Conservation (phyloP, 2,113 vertebrate genomes). For the Takifugu flavidus region DNA sequence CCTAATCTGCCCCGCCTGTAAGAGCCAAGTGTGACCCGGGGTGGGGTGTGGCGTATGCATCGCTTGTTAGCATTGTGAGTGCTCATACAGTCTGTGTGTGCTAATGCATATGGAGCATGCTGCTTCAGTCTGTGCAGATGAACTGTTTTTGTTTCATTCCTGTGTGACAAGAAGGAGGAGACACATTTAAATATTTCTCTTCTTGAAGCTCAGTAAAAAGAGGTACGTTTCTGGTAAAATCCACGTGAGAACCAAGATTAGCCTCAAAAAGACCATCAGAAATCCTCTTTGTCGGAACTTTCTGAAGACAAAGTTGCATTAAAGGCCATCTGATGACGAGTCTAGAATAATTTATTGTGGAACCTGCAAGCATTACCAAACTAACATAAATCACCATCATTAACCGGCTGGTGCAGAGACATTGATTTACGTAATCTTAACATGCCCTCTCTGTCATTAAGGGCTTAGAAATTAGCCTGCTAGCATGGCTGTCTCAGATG, state of each 20-base stretch:
- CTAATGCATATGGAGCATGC: background rate
- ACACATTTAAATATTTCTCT: conserved; percentile 15
- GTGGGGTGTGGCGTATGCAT: conserved; percentile 4
- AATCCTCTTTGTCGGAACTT: no score
- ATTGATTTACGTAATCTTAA: background rate
- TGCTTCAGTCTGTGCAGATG: background rate
- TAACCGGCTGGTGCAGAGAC: background rate
- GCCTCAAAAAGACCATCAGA: no score
- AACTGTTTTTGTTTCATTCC: background rate
- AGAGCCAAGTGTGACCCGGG: conserved; percentile 39
- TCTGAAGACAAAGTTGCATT: no score
- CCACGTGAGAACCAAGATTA: no score
- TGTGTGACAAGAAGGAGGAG: conserved; percentile 21
- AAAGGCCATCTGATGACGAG: background rate
- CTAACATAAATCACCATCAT: background rate
- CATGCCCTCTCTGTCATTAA: conserved; percentile 15
- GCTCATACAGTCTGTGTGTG: background rate
- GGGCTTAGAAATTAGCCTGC: conserved; percentile 7
- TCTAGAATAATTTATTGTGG: background rate
- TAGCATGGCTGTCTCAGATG: background rate
- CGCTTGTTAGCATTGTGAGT: conserved; percentile 2
- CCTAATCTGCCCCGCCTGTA: conserved; percentile 31
- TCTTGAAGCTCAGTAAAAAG: conserved; percentile 10
- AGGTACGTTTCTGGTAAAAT: no score
- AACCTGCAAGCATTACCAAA: no score